Evolutionary conservation across 2,113 vertebrate species (phyloP), one percentile per base, ranked within the genome.

Genomic region (Zosterops lateralis): DNA sequence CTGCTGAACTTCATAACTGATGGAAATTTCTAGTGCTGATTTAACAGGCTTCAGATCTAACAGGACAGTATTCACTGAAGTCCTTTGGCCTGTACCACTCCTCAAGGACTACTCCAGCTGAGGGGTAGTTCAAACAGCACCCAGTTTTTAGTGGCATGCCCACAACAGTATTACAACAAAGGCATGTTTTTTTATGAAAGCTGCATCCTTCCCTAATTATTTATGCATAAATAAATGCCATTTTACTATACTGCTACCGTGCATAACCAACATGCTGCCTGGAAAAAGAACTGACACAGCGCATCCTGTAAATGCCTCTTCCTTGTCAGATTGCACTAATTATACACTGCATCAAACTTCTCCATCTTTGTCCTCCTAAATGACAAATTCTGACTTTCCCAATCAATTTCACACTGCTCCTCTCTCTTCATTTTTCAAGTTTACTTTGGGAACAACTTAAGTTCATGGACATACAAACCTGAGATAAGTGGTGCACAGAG

Each of bases 201-300:
- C 42, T 66, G 47, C 6, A 5, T 44, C 44, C 45, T 72, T 71
- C 51, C 67, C 70, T 62, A 56, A 81, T 74, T 88, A 75, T 67
- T 94, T 77, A 65, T 15, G 10, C 73, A 95, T 66, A 93, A 97
- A 96, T 72, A 94, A 84, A 94, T 89, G 51, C 24, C 76, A 94
- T 87, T 95, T 93, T 60, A 79, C 78, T 84, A 89, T 15, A 78
- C 60, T 65, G 81, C 81, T 96, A 84, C n/a, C 0, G 4, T 1
- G 1, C 1, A 3, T 79, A 93, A 91, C 86, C 62, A 89, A 86
- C 92, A 62, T 47, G 64, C n/a, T 85, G 53, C 77, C 70, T 54
- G 74, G 87, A 94, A 88, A 95, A 96, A 85, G 85, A 94, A 81
- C 56, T 86, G 86, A 91, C 82, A 93, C 47, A 95, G 82, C 44